Base-by-base conservation (phyloP, 2,888 invertebrate species). In the Phania funesta region DNA sequence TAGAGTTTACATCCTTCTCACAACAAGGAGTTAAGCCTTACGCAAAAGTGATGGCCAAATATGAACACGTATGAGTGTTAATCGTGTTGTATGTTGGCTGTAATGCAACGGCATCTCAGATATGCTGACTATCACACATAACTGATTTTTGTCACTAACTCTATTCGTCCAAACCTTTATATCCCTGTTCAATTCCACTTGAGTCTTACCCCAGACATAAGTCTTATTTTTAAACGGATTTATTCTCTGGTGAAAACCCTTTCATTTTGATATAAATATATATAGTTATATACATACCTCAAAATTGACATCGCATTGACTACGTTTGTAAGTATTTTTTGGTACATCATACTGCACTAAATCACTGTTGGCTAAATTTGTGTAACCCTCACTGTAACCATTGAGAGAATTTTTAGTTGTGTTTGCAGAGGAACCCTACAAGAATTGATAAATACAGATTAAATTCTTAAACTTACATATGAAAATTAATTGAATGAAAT, bases 341-440 rank as follows among this genome's bases (percentile, higher is more conserved):
- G 90, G 90, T 82, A 89, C 87, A 85, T 90, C 90, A 67, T 90
- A 90, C 64, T 90, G 89, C 35, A 88, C 88, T 62, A 85, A 84
- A 84, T 90, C 88, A 44, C 52, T 85, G 70, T 80, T 86, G 80
- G 79, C 64, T 80, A 83, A 80, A 71, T 86, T 86, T 48, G 83
- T 80, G n/a, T 71, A 83, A 70, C 84, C 85, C 68, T 85, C 64
- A 58, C 85, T 85, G 78, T 85, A 85, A 62, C 85, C 86, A 79
- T 80, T 83, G 48, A 82, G 70, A 54, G 76, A 58, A 65, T 76
- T 82, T 79, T 87, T 87, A 74, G 84, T 78, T 79, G 86, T 84
- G 84, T 86, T 87, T 80, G 86, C 75, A 60, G 85, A 84, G 84
- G 87, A 87, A 86, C 87, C 86, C 87, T 87, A 84, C 44, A 85